A percentile compares a stretch with the other conserved stretches of the same genome.
phyloP scores from a whole-genome alignment of 1,140 invertebrate species.

The Colletes latitarsis region DNA sequence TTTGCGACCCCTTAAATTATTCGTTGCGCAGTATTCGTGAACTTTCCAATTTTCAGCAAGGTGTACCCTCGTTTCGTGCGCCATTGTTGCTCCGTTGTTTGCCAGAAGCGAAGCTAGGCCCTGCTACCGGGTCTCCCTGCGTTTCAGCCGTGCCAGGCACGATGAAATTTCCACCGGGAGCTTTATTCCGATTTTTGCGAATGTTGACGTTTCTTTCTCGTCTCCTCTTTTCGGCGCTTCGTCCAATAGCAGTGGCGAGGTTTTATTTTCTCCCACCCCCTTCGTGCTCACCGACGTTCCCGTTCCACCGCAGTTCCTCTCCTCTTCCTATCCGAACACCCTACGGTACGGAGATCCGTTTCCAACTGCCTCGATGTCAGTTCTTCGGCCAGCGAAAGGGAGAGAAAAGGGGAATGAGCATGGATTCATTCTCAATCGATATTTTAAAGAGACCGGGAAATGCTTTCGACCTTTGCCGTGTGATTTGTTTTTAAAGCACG shows the following conservation, averaged over 20 bases:
- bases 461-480: slow-evolving; percentile 10
- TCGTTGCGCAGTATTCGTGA: neutral
- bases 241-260: slow-evolving; percentile 1
- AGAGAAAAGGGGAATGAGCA: slow-evolving; percentile 15
- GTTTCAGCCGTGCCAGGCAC: neutral
- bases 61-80: neutral
- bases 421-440: slow-evolving; percentile 56
- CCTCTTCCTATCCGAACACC: slow-evolving; percentile 18
- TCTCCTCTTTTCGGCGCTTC: neutral
- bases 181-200: slow-evolving; percentile 53
- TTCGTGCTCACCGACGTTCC: neutral
- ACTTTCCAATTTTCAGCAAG: slow-evolving; percentile 14
- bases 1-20: slow-evolving; percentile 19
- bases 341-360: slow-evolving; percentile 49
- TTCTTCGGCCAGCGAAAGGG: neutral
- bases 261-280: slow-evolving; percentile 35
- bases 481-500: slow-evolving; percentile 25
- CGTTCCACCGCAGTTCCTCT: neutral
- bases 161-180: slow-evolving; percentile 42
- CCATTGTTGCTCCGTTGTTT: slow-evolving; percentile 40
- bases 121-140: neutral
- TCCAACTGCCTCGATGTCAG: slow-evolving; percentile 18
- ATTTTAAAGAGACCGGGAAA: slow-evolving; percentile 59
- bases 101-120: neutral
- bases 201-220: slow-evolving; percentile 55